Evolutionary conservation across 2,888 invertebrate genomes (phyloP).

Genomic region (Epistrophe grossulariae): DNA sequence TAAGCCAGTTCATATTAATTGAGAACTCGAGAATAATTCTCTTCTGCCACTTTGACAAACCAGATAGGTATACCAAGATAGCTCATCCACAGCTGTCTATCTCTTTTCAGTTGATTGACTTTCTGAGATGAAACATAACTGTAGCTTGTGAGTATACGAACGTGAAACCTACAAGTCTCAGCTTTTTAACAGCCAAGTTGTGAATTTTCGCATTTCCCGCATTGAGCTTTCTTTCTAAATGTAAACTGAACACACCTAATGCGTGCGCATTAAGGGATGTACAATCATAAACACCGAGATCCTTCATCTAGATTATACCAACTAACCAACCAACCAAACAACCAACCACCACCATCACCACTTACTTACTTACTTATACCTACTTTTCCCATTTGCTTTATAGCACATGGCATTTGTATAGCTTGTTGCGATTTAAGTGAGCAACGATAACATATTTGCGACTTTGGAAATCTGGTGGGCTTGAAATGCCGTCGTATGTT

Average conservation of each 20-base stretch:
- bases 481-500: not conserved
- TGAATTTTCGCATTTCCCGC: not conserved
- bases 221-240: not conserved
- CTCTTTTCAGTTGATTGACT: slow-evolving; percentile 8
- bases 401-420: not conserved
- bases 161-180: too few relatives aligned
- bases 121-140: not conserved
- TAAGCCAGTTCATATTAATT: slow-evolving; percentile 15
- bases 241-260: not conserved
- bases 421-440: slow-evolving; percentile 4
- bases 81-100: not conserved
- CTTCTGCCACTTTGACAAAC: not conserved
- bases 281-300: not conserved
- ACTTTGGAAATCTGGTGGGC: not conserved
- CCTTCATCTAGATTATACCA: not conserved
- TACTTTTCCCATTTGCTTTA: not conserved
- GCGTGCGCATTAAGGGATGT: not conserved
- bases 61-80: not conserved
- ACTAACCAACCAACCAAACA: too few relatives aligned
- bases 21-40: not conserved
- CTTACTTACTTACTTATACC: not conserved
- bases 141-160: not conserved
- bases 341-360: not conserved
- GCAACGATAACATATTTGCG: not conserved
- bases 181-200: not conserved